phyloP scores from a whole-genome alignment of 2,113 vertebrate genomes.

The Orycteropus afer region DNA sequence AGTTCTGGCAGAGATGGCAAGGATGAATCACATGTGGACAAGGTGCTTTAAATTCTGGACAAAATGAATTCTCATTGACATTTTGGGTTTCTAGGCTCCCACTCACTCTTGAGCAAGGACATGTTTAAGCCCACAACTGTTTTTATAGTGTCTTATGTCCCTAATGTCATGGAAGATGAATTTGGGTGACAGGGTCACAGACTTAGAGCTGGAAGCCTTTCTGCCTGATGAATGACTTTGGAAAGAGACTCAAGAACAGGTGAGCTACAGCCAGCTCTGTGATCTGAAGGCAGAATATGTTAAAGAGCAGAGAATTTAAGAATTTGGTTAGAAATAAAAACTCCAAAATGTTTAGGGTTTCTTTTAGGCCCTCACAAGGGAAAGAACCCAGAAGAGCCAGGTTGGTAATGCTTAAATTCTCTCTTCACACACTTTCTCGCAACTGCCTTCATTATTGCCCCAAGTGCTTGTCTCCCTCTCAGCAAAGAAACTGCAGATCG shows the following conservation, averaged over 20 bases:
- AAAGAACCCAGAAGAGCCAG: not conserved
- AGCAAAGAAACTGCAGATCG: not conserved
- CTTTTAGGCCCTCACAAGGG: not conserved
- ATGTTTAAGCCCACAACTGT: slow-evolving; percentile 19
- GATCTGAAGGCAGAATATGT: not conserved
- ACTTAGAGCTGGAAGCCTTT: not conserved
- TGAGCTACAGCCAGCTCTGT: not conserved
- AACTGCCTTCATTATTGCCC: not conserved
- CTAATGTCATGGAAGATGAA: not conserved
- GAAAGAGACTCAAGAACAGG: not conserved
- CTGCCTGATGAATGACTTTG: fast-evolving
- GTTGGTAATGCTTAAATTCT: not conserved
- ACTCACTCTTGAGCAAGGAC: not conserved
- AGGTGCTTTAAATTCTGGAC: not conserved
- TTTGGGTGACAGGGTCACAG: not conserved
- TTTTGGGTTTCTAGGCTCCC: not conserved
- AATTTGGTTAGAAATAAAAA: slow-evolving; percentile 44
- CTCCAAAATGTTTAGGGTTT: not conserved
- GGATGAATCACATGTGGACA: not conserved
- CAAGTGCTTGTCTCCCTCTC: not conserved
- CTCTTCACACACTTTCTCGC: not conserved
- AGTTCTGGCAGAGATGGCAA: too few species aligned
- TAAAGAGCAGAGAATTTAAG: not conserved
- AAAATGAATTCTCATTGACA: not conserved
- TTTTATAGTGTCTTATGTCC: not conserved